Evolutionary conservation across 2,888 invertebrate species (phyloP).

Genomic region (Deilephila porcellus): DNA sequence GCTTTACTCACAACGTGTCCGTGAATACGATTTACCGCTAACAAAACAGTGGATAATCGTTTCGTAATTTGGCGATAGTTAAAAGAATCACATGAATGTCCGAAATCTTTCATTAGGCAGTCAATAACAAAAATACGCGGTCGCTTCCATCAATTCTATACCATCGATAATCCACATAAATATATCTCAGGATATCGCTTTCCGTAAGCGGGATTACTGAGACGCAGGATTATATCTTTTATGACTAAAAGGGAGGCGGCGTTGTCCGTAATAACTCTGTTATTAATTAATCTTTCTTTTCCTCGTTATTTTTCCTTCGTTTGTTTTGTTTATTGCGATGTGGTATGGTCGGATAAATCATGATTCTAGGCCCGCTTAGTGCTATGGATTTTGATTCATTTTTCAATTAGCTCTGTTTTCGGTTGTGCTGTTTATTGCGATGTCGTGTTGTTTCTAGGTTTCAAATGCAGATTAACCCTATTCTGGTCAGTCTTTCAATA

Average conservation of each 20-base stretch:
- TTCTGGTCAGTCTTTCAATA: no score
- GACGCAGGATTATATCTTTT: constrained; percentile 66
- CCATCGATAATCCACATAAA: constrained; percentile 45
- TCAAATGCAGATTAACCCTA: no score
- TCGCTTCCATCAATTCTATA: constrained; percentile 45
- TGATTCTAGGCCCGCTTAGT: not conserved
- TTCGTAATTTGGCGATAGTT: no score
- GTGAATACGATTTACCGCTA: no score
- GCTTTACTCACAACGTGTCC: no score
- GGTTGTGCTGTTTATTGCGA: not conserved
- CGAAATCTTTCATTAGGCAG: no score
- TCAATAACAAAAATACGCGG: not conserved
- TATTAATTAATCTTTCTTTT: constrained; percentile 63
- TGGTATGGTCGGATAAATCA: constrained; percentile 9
- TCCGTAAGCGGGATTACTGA: constrained; percentile 59
- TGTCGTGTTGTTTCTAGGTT: not conserved
- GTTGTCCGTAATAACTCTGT: constrained; percentile 38
- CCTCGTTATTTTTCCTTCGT: constrained; percentile 34
- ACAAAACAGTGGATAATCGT: no score
- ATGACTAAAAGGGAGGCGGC: constrained; percentile 56
- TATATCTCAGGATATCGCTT: constrained; percentile 58
- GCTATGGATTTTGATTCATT: constrained; percentile 1
- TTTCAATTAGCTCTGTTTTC: not conserved
- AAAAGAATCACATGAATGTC: no score
- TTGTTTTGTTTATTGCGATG: constrained; percentile 24